Base-by-base conservation (phyloP, 1,140 invertebrate genomes). In the Chionoecetes opilio region DNA sequence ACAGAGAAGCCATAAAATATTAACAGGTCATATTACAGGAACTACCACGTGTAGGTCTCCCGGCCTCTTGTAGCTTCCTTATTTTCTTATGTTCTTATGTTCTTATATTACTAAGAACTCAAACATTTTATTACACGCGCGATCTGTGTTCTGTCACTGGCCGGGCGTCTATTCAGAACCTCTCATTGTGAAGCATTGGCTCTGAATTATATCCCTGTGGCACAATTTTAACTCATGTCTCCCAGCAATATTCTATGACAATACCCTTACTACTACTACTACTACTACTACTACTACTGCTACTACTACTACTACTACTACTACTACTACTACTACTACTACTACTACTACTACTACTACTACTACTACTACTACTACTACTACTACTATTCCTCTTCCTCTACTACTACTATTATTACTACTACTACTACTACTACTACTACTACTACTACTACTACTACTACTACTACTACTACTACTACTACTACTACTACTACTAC, bases 381-480 rank as follows among this genome's bases (percentile, higher is more conserved):
- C 41, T 46, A 46, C 41, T 6, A 46, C 41, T 6, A 46, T n/a
- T n/a, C n/a, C n/a, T n/a, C n/a, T n/a, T n/a, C 41, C 14, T 8
- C 53, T 11, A 75, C 21, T 11, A 75, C 53, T 11, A 75, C 53
- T 75, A 75, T 26, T 75, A n/a, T 21, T 75, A 75, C 53, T 75
- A 75, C 53, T 75, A 75, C 53, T 75, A 75, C 53, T 75, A 75
- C 53, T 75, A 26, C 53, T 75, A 75, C 53, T 75, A 75, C 53
- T 75, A 75, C 53, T 75, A 75, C 53, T 75, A 75, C 53, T 75
- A 75, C 21, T 75, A 75, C 53, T 75, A 75, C 53, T 75, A 75
- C 53, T 75, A 21, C 53, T 75, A 75, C 53, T 75, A 75, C 53
- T 75, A 75, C 53, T 75, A 75, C 53, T 75, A 21, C 53, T 75